phyloP scores from a whole-genome alignment of 2,888 invertebrate species.

The Enchytraeus crypticus region DNA sequence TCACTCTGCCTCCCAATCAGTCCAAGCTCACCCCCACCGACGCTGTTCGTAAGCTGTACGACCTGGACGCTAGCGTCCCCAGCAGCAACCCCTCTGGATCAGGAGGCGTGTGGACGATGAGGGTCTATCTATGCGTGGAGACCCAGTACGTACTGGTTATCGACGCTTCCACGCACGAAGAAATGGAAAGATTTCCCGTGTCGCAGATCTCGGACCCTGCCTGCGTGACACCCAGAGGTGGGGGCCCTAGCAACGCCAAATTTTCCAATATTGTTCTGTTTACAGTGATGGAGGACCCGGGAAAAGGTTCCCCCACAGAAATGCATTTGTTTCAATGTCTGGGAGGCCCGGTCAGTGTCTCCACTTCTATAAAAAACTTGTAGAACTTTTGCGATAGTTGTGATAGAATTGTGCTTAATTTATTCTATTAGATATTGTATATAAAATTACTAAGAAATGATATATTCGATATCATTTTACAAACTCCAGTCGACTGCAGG shows the following conservation, averaged over 20 bases:
- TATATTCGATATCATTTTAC: too few species aligned
- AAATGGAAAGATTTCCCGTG: conserved; percentile 92
- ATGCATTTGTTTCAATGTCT: conserved; percentile 80
- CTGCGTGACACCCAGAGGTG: conserved; percentile 86
- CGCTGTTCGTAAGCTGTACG: conserved; percentile 71
- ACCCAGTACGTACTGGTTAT: background rate
- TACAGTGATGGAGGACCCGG: conserved; percentile 61
- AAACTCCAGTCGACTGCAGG: too few species aligned
- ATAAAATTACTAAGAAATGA: too few species aligned
- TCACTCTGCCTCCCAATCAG: conserved; percentile 70
- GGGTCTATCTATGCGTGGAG: conserved; percentile 29
- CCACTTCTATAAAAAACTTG: too few species aligned
- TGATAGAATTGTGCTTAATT: too few species aligned
- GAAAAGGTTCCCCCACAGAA: conserved; percentile 53
- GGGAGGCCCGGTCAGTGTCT: conserved; percentile 8
- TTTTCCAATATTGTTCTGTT: conserved; percentile 98
- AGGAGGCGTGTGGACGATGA: conserved; percentile 62
- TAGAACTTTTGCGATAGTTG: too few species aligned
- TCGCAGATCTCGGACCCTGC: conserved; percentile 69
- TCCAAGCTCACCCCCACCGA: conserved; percentile 46
- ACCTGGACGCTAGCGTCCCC: conserved; percentile 40
- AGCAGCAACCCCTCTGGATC: background rate
- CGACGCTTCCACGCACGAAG: conserved; percentile 52
- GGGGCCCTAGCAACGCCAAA: conserved; percentile 58
- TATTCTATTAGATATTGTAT: too few species aligned